Percentiles rank a stretch among this genome's conserved stretches.
phyloP scores from a whole-genome alignment of 2,797 vertebrate genomes.

The Dendrocincla fuliginosa region DNA sequence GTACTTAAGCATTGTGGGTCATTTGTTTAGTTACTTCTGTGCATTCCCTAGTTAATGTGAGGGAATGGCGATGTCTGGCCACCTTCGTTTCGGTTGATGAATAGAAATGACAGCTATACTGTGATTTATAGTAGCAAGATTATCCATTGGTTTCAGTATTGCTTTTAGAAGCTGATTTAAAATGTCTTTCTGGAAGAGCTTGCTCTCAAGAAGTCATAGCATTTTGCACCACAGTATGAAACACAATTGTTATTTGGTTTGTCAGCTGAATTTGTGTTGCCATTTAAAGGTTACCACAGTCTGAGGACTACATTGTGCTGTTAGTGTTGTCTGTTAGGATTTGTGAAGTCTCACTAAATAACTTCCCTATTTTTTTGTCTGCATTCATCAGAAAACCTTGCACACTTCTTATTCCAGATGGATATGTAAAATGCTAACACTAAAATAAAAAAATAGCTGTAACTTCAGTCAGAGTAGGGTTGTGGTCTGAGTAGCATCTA shows the following conservation, averaged over 20 bases:
- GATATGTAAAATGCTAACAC: not conserved
- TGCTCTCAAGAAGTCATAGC: not conserved
- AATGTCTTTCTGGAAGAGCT: not conserved
- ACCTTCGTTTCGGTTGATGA: not conserved
- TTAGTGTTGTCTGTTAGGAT: not conserved
- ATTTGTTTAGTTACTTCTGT: not conserved
- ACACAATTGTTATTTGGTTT: not conserved
- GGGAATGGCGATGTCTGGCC: not conserved
- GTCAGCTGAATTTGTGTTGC: not conserved
- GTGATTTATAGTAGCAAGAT: not conserved
- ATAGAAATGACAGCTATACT: not conserved
- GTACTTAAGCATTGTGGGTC: not conserved
- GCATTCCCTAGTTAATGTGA: not conserved
- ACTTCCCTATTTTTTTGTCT: not conserved
- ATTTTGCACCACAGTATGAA: not conserved
- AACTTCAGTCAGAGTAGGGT: not conserved
- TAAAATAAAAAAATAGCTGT: not conserved
- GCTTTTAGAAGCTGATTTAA: not conserved
- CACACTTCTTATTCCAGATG: not conserved
- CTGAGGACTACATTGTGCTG: not conserved
- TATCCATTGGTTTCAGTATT: not conserved
- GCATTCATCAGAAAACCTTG: not conserved
- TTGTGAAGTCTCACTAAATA: not conserved
- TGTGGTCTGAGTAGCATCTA: not conserved
- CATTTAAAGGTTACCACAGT: not conserved